A percentile compares a stretch with the other conserved stretches of the same genome.
Evolutionary conservation across 1,140 invertebrate species (phyloP).

Genomic region (Musca vetustissima): DNA sequence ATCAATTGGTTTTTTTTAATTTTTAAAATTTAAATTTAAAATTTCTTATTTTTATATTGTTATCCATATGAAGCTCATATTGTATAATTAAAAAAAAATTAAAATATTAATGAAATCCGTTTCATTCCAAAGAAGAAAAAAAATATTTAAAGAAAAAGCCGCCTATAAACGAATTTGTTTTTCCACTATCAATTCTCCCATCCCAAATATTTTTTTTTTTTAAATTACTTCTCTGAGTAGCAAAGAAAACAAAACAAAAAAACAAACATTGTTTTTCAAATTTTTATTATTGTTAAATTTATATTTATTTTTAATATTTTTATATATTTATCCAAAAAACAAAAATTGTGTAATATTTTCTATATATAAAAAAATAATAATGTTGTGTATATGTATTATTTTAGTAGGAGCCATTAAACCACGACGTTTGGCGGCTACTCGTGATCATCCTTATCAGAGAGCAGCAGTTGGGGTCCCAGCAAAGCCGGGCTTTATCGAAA

Average conservation of each 20-base stretch:
- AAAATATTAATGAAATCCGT: constrained; percentile 30
- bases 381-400: constrained; percentile 42
- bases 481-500: constrained; percentile 58
- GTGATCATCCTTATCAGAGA: constrained; percentile 92
- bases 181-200: too few species aligned
- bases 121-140: constrained; percentile 50
- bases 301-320: neutral
- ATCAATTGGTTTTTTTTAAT: too few species aligned
- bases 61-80: too few species aligned
- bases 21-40: too few species aligned
- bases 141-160: neutral
- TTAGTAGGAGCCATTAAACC: constrained; percentile 63
- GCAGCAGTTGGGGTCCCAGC: constrained; percentile 78
- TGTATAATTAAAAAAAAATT: constrained; percentile 14
- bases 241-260: too few species aligned
- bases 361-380: constrained; percentile 27
- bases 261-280: neutral
- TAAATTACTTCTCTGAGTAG: too few species aligned
- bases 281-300: constrained; percentile 15
- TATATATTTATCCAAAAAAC: constrained; percentile 1
- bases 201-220: too few species aligned
- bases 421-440: constrained; percentile 70
- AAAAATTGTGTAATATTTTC: constrained; percentile 3
- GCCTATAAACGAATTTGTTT: too few species aligned
- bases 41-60: too few species aligned